Conservation (phyloP, 2,113 vertebrate genomes). For the Prochilodus magdalenae region DNA sequence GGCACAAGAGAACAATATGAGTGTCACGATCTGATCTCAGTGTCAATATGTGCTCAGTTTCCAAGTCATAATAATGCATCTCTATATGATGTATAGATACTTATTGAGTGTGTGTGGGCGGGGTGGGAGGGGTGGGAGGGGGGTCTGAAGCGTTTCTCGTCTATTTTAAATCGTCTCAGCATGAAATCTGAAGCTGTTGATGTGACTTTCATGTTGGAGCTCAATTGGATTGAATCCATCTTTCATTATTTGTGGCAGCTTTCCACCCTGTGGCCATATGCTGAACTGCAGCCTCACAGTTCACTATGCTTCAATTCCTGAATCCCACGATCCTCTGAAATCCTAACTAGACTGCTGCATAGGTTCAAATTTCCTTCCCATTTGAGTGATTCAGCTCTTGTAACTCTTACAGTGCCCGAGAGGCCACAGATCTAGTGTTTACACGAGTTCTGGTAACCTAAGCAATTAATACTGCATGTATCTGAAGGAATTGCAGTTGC, state of each 20-base stretch:
- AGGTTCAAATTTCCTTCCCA: neutral
- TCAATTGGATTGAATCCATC: neutral
- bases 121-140: no score
- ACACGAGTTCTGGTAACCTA: no score
- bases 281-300: conserved; percentile 14
- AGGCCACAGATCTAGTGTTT: no score
- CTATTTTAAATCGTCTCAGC: conserved; percentile 8
- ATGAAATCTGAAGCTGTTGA: conserved; percentile 29
- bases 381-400: neutral
- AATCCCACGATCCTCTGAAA: neutral
- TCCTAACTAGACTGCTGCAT: neutral
- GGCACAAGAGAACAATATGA: neutral
- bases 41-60: no score
- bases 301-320: no score
- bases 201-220: neutral
- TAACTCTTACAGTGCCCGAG: neutral
- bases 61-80: no score
- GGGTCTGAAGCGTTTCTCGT: conserved; percentile 10
- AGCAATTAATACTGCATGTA: no score
- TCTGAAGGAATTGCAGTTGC: no score
- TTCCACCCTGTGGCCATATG: conserved; percentile 40
- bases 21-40: no score
- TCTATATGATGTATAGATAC: no score
- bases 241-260: conserved; percentile 28
- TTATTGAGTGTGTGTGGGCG: neutral